Evolutionary conservation across 2,888 invertebrate genomes (phyloP).

Genomic region (Melanargia galathea): DNA sequence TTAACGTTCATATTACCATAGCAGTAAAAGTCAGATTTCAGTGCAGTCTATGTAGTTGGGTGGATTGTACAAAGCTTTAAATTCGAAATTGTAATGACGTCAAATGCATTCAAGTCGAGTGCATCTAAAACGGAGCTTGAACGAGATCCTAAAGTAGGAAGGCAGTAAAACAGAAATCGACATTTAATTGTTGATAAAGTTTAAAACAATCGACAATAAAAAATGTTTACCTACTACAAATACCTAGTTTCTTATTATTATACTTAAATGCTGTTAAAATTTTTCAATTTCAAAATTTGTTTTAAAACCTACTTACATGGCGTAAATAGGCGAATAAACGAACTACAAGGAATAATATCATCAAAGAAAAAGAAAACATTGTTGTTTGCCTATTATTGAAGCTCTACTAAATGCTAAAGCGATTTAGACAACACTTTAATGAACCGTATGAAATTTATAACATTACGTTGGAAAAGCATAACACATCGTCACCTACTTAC

Average conservation of each 20-base stretch:
- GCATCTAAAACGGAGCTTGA: conserved; percentile 40
- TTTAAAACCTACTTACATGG: no score
- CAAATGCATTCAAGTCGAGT: conserved; percentile 43
- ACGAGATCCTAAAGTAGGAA: conserved; percentile 37
- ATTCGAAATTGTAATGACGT: conserved; percentile 43
- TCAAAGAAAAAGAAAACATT: conserved; percentile 27
- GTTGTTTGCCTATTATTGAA: conserved; percentile 24
- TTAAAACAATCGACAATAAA: neutral
- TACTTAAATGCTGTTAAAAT: neutral
- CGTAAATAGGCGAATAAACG: conserved; percentile 14
- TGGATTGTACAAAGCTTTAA: conserved; percentile 29
- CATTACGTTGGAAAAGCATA: conserved; percentile 9
- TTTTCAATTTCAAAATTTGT: no score
- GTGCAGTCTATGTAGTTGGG: neutral
- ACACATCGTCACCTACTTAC: neutral
- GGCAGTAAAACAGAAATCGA: conserved; percentile 42
- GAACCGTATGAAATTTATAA: conserved; percentile 15
- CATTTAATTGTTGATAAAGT: conserved; percentile 32
- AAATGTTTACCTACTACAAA: neutral
- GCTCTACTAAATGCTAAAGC: conserved; percentile 18
- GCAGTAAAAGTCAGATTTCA: conserved; percentile 20
- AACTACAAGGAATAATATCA: conserved; percentile 11
- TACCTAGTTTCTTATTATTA: neutral
- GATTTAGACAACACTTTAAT: conserved; percentile 8
- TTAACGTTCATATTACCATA: conserved; percentile 10